phyloP scores from a whole-genome alignment of 2,888 invertebrate genomes.

The Ischnus inquisitorius region DNA sequence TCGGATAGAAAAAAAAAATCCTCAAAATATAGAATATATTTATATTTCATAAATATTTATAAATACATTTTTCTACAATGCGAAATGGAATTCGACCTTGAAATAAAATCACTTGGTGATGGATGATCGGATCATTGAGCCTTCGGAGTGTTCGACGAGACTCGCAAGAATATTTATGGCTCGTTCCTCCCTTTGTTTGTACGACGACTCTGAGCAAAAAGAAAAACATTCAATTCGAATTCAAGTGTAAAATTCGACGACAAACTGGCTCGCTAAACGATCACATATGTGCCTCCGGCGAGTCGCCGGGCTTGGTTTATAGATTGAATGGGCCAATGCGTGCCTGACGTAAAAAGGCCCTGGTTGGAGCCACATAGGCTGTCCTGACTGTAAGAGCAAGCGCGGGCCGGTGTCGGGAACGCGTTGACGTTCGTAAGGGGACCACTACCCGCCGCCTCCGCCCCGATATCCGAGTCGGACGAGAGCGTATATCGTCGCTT shows the following conservation, averaged over 20 bases:
- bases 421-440: constrained; percentile 67
- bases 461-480: constrained; percentile 60
- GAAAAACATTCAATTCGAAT: neutral
- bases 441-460: constrained; percentile 56
- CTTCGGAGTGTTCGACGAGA: neutral
- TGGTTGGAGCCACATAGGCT: constrained; percentile 50
- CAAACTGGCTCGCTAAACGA: constrained; percentile 60
- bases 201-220: neutral
- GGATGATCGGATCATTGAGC: no score
- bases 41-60: no score
- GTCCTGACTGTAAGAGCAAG: constrained; percentile 21
- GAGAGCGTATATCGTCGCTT: constrained; percentile 39
- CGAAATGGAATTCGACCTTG: no score
- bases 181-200: neutral
- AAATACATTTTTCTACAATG: no score
- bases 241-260: constrained; percentile 30
- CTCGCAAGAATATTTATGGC: neutral
- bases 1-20: no score
- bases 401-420: constrained; percentile 60
- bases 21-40: no score
- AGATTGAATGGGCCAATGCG: constrained; percentile 63
- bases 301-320: constrained; percentile 43
- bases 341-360: constrained; percentile 65
- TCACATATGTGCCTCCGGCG: constrained; percentile 56
- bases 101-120: no score